phyloP scores from a whole-genome alignment of 2,888 invertebrate species.

The Stenoptilia bipunctidactyla region DNA sequence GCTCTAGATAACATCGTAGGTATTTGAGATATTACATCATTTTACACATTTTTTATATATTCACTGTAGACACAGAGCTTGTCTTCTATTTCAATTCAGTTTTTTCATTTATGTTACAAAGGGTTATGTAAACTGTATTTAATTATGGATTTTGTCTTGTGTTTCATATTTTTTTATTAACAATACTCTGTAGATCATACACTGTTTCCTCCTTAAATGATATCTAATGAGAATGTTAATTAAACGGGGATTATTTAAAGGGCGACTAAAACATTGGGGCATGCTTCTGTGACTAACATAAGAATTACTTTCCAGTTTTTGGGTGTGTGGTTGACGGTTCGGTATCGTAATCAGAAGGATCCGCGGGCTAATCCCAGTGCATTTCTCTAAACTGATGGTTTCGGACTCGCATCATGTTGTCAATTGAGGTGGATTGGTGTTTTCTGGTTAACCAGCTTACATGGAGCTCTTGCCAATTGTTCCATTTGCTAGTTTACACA shows the following conservation, averaged over 20 bases:
- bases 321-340: constrained; percentile 96
- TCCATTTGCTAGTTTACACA: too few relatives aligned
- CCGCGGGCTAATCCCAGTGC: constrained; percentile 96
- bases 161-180: too few relatives aligned
- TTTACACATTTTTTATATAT: too few relatives aligned
- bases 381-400: constrained; percentile 84
- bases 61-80: too few relatives aligned
- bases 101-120: too few relatives aligned
- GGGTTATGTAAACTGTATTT: too few relatives aligned
- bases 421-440: constrained; percentile 58
- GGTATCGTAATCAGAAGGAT: constrained; percentile 98
- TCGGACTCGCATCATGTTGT: constrained; percentile 37
- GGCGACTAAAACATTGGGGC: neutral
- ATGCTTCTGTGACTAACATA: constrained; percentile 42
- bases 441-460: constrained; percentile 12
- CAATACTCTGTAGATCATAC: too few relatives aligned
- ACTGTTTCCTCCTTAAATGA: constrained; percentile 1
- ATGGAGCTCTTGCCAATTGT: neutral
- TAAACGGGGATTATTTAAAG: neutral
- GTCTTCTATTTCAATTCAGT: too few relatives aligned
- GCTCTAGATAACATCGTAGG: too few relatives aligned
- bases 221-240: neutral
- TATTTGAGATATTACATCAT: too few relatives aligned
- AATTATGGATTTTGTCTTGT: too few relatives aligned
- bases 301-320: constrained; percentile 83